phyloP scores from a whole-genome alignment of 1,140 invertebrate genomes.

The Heliconius melpomene region DNA sequence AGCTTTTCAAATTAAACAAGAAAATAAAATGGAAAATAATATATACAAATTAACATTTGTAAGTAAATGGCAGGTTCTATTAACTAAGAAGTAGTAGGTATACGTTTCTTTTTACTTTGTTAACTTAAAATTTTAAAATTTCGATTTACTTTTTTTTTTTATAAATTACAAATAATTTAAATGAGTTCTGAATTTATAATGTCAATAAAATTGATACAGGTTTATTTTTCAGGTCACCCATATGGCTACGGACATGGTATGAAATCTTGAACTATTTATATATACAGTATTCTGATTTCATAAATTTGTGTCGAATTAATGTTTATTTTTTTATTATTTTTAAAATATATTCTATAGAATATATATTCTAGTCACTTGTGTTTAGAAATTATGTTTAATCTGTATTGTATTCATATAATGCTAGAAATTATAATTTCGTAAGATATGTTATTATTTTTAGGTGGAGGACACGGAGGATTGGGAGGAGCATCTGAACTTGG shows the following conservation, averaged over 20 bases:
- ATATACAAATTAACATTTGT: too few relatives aligned
- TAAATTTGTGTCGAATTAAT: background rate
- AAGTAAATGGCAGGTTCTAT: too few relatives aligned
- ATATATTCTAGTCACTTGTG: too few relatives aligned
- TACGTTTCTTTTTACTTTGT: too few relatives aligned
- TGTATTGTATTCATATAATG: background rate
- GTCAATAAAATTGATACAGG: background rate
- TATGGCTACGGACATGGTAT: constrained; percentile 17
- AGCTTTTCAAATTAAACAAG: too few relatives aligned
- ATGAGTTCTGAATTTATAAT: background rate
- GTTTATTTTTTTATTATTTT: too few relatives aligned
- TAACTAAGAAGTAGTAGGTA: too few relatives aligned
- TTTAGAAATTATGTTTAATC: too few relatives aligned
- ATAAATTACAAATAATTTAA: background rate
- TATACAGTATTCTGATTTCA: background rate
- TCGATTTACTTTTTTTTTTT: background rate
- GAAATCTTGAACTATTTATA: background rate
- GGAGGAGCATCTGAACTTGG: background rate
- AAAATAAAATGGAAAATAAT: too few relatives aligned
- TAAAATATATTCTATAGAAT: too few relatives aligned
- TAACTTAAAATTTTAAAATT: too few relatives aligned
- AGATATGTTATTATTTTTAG: background rate
- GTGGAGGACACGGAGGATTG: background rate
- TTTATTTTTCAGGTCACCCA: constrained; percentile 11
- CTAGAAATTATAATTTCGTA: background rate